These are phyloP conservation scores for Fragum sueziense DNA, from an alignment of 2,888 invertebrate species.

Conservation along the genomic window DNA sequence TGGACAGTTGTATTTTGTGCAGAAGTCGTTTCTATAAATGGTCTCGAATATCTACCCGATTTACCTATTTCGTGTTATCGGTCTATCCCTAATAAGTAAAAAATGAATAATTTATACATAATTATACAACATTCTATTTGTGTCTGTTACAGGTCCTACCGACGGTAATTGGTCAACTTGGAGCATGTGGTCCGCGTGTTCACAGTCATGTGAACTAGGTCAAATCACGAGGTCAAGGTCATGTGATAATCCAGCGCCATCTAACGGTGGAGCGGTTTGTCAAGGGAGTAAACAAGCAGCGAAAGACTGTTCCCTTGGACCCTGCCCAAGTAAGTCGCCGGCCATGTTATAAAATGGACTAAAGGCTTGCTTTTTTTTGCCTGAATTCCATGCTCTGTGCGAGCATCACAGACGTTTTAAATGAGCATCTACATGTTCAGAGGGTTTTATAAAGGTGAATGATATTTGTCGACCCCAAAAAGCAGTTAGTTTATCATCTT, in stretches of 20 bases:
- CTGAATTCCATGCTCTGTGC: background rate
- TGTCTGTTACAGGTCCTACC: slow-evolving; percentile 12
- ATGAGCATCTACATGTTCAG: background rate
- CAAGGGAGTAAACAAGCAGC: slow-evolving; percentile 27
- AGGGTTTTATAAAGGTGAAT: background rate
- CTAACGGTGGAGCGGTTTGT: slow-evolving; percentile 31
- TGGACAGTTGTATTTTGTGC: too few relatives aligned
- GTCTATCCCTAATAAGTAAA: too few relatives aligned
- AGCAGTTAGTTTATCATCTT: too few relatives aligned
- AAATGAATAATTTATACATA: too few relatives aligned
- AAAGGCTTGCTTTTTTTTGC: too few relatives aligned
- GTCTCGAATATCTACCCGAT: too few relatives aligned
- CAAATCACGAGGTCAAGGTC: slow-evolving; percentile 27
- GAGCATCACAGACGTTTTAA: background rate
- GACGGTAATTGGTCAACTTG: slow-evolving; percentile 46
- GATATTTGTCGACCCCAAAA: background rate
- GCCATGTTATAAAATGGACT: too few relatives aligned
- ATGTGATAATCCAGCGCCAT: slow-evolving; percentile 40
- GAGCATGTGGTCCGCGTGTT: slow-evolving; percentile 43
- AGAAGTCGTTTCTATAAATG: too few relatives aligned
- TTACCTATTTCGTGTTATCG: too few relatives aligned
- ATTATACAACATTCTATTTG: too few relatives aligned
- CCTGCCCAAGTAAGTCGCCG: slow-evolving; percentile 42
- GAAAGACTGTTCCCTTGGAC: slow-evolving; percentile 37
- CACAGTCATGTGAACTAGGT: slow-evolving; percentile 44